Conservation (phyloP, 2,888 invertebrate species). For the Acleris laterana region DNA sequence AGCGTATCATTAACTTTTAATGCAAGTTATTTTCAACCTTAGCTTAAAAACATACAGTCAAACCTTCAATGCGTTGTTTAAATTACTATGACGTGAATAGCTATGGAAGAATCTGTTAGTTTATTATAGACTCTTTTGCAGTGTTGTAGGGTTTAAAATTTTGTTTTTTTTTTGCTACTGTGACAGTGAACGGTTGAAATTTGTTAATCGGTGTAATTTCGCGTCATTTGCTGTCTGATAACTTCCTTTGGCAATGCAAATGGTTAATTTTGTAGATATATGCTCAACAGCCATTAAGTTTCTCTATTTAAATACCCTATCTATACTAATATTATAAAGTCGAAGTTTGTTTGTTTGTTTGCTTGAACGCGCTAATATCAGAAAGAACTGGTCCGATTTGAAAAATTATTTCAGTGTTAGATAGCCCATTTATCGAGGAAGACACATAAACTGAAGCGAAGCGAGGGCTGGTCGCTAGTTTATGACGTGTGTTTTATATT, state of each 20-base stretch:
- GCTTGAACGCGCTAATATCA: no score
- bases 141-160: constrained; percentile 9
- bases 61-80: not conserved
- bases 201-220: constrained; percentile 40
- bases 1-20: constrained; percentile 28
- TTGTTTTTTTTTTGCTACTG: constrained; percentile 3
- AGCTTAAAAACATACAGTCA: not conserved
- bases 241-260: constrained; percentile 38
- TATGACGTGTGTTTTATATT: no score
- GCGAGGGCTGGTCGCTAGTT: no score
- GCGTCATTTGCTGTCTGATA: constrained; percentile 39
- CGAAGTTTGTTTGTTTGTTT: no score
- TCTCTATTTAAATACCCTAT: no score
- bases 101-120: not conserved
- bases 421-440: no score
- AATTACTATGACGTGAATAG: not conserved
- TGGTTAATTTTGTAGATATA: constrained; percentile 10
- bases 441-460: no score
- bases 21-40: not conserved
- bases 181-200: constrained; percentile 30
- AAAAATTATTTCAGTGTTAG: no score
- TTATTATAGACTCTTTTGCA: constrained; percentile 10
- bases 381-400: no score
- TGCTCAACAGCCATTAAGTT: no score
- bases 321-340: no score